Percentiles rank a stretch among this genome's conserved stretches.
Conservation (phyloP, 2,797 vertebrate species). For the Phrynocephalus guinanensis region DNA sequence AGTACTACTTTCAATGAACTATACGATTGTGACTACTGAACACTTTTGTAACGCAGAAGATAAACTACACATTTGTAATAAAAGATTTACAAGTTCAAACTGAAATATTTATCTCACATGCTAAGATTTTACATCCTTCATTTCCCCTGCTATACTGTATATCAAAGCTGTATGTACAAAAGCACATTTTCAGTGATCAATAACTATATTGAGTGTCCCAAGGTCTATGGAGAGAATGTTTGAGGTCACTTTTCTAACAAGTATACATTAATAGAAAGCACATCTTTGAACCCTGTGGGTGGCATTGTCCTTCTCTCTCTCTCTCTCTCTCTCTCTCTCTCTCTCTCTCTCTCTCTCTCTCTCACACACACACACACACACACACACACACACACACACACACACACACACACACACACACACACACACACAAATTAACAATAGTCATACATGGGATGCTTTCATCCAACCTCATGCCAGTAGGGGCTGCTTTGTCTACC, state of each 20-base stretch:
- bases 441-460: no score
- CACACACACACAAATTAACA: background rate
- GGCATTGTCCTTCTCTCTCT: background rate
- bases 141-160: slow-evolving; percentile 34
- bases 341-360: no score
- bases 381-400: no score
- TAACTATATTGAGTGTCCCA: slow-evolving; percentile 36
- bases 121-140: slow-evolving; percentile 68
- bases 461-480: no score
- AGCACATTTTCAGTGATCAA: slow-evolving; percentile 55
- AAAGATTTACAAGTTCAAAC: slow-evolving; percentile 43
- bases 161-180: slow-evolving; percentile 33
- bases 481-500: no score
- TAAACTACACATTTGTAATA: slow-evolving; percentile 38
- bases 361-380: no score
- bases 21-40: background rate
- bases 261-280: background rate
- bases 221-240: background rate
- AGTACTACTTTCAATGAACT: rapidly evolving
- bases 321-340: background rate
- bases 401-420: no score
- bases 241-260: background rate
- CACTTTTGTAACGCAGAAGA: slow-evolving; percentile 39
- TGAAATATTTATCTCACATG: slow-evolving; percentile 45
- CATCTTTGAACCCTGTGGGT: background rate